phyloP scores from a whole-genome alignment of 2,113 vertebrate species.

The Craseonycteris thonglongyai region DNA sequence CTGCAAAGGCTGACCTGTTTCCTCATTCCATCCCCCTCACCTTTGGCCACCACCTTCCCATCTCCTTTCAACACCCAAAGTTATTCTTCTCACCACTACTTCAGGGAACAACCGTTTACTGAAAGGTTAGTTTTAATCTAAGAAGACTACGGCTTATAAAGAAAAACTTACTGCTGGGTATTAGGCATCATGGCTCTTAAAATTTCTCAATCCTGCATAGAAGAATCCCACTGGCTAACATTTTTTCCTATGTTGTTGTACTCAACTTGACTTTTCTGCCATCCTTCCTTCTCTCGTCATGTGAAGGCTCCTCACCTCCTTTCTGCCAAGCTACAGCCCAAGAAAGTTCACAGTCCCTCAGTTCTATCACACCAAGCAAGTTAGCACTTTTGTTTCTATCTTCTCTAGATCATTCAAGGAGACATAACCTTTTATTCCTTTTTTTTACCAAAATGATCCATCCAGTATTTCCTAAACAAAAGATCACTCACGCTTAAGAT shows the following conservation, averaged over 20 bases:
- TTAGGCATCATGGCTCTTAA: neutral
- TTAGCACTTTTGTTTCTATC: neutral
- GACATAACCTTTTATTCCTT: neutral
- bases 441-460: neutral
- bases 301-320: neutral
- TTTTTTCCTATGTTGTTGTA: neutral
- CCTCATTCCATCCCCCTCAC: neutral
- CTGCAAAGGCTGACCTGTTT: neutral
- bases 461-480: neutral
- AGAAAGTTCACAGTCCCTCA: neutral
- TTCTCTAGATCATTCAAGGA: neutral
- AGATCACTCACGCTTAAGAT: neutral
- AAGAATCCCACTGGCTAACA: neutral
- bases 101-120: neutral
- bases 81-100: neutral
- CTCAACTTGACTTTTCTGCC: neutral
- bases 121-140: neutral
- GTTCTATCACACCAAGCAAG: neutral
- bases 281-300: neutral
- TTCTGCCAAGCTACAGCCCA: neutral
- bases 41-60: neutral
- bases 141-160: neutral
- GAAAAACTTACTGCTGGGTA: neutral
- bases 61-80: neutral
- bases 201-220: neutral